Conservation (phyloP, 2,113 vertebrate species). For the Butastur rufipennis region DNA sequence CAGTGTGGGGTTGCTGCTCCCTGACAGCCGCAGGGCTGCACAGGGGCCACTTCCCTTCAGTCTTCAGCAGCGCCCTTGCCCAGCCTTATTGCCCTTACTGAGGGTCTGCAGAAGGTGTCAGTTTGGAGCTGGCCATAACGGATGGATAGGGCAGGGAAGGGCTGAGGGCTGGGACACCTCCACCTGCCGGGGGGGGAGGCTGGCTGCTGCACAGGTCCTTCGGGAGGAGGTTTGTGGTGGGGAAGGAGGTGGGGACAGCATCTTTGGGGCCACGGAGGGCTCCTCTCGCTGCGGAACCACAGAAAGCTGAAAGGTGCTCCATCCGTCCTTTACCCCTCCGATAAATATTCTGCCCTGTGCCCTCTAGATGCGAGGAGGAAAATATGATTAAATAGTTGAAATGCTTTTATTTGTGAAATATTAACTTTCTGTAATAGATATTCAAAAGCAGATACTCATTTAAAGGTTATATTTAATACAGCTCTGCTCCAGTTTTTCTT, state of each 20-base stretch:
- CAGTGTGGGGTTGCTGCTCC: not conserved
- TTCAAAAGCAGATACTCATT: conserved; percentile 64
- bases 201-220: not conserved
- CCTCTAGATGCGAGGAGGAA: conserved; percentile 47
- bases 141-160: not conserved
- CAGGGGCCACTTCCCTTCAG: not conserved
- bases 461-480: conserved; percentile 76
- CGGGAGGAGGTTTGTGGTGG: not conserved
- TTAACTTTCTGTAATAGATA: conserved; percentile 62
- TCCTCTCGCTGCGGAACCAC: not conserved
- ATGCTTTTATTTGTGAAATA: conserved; percentile 49
- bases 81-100: accelerated
- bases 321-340: not conserved
- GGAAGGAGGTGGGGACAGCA: not conserved
- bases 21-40: not conserved
- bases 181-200: not conserved
- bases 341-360: not conserved
- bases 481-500: conserved; percentile 53
- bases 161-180: not conserved
- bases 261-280: not conserved
- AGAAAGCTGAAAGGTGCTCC: not conserved
- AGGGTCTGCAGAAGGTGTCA: accelerated
- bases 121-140: not conserved
- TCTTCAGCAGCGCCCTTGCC: not conserved
- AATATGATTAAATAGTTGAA: conserved; percentile 8